Conservation (phyloP, 2,888 invertebrate species). For the Reticulitermes lucifugus region DNA sequence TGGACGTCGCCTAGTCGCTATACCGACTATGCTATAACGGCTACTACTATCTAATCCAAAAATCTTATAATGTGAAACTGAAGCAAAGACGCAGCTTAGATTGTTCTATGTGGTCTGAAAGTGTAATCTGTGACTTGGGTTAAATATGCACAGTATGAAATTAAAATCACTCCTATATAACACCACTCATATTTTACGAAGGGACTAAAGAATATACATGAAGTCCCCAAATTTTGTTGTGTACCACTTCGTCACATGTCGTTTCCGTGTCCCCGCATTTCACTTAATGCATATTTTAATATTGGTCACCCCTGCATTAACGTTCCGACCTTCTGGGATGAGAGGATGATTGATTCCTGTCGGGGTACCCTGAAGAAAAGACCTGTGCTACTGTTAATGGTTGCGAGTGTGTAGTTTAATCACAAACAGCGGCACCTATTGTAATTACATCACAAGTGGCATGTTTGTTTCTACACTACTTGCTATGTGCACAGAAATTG, state of each 20-base stretch:
- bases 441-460: background rate
- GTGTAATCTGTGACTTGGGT: too few species aligned
- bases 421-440: background rate
- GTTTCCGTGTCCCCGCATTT: background rate
- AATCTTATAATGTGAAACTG: too few species aligned
- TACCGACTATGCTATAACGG: too few species aligned
- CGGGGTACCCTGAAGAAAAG: background rate
- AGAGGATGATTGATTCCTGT: slow-evolving; percentile 1
- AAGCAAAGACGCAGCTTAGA: too few species aligned
- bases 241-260: background rate
- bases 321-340: background rate
- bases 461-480: background rate
- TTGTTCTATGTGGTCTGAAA: too few species aligned
- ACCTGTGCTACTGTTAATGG: background rate
- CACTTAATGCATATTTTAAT: too few species aligned
- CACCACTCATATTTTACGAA: too few species aligned
- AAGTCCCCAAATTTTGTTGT: background rate
- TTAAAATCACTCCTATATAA: too few species aligned
- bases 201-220: too few species aligned
- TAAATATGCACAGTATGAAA: too few species aligned
- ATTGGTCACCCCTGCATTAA: background rate
- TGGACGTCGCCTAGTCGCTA: too few species aligned
- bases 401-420: background rate
- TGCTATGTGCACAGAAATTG: background rate
- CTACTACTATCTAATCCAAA: too few species aligned